Percentiles rank a stretch among this genome's conserved stretches.
These are phyloP conservation scores for Acanthis flammea DNA, from an alignment of 2,797 vertebrate species.

Conservation along the genomic window DNA sequence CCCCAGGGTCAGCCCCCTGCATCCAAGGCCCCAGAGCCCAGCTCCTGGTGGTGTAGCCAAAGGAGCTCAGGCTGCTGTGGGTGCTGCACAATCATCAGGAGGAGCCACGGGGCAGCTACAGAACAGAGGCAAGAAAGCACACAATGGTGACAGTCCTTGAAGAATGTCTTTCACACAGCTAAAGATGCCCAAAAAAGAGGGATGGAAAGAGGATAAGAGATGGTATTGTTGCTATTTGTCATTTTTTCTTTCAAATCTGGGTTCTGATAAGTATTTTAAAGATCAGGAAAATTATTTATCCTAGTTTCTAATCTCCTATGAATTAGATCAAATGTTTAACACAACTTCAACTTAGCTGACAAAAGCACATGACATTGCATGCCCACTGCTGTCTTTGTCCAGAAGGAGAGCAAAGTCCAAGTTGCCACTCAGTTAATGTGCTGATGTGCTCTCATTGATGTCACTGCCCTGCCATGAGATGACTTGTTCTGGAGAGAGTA, in stretches of 20 bases:
- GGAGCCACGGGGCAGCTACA: background rate
- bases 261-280: background rate
- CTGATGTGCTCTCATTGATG: background rate
- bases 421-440: background rate
- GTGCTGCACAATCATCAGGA: background rate
- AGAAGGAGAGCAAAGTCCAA: background rate
- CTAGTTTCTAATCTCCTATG: background rate
- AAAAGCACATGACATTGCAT: background rate
- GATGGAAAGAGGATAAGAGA: background rate
- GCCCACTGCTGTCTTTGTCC: background rate
- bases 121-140: background rate
- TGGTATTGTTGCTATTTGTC: background rate
- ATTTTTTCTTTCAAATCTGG: background rate
- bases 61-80: background rate
- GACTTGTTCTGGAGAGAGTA: background rate
- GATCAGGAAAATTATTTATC: background rate
- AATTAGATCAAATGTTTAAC: background rate
- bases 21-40: background rate
- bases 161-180: background rate
- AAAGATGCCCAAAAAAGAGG: background rate
- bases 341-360: background rate
- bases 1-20: background rate
- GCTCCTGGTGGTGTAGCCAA: rapidly evolving
- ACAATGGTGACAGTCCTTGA: background rate
- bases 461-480: background rate